Conservation (phyloP, 2,888 invertebrate species). For the Bellardia pandia region DNA sequence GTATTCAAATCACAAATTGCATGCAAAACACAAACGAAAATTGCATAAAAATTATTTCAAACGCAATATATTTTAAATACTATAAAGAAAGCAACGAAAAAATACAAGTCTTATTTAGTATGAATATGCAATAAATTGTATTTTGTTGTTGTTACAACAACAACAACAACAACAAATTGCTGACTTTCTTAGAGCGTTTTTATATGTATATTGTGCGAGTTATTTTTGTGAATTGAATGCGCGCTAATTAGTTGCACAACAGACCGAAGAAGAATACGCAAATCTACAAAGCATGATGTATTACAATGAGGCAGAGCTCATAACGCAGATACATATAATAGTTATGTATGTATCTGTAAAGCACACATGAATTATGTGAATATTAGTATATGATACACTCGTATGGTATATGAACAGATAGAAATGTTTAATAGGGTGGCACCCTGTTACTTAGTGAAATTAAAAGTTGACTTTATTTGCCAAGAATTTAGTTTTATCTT, state of each 20-base stretch:
- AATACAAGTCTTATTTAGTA: constrained; percentile 14
- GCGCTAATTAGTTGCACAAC: constrained; percentile 70
- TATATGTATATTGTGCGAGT: too few species aligned
- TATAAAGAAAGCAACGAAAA: constrained; percentile 25
- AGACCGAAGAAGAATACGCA: constrained; percentile 67
- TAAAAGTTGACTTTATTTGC: too few species aligned
- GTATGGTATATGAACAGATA: too few species aligned
- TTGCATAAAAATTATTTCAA: constrained; percentile 41
- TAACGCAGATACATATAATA: not conserved
- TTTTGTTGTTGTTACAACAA: constrained; percentile 35
- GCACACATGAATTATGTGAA: too few species aligned
- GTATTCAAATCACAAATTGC: constrained; percentile 63
- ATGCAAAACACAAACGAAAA: constrained; percentile 59
- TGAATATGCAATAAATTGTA: constrained; percentile 60
- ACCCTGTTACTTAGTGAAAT: too few species aligned
- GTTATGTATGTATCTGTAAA: not conserved
- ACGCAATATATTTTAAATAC: constrained; percentile 40
- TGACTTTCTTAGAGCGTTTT: too few species aligned
- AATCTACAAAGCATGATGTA: constrained; percentile 46
- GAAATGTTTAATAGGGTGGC: too few species aligned
- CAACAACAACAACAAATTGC: not conserved
- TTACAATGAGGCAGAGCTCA: constrained; percentile 7
- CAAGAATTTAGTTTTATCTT: too few species aligned
- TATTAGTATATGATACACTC: too few species aligned
- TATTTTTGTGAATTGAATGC: constrained; percentile 49